These are phyloP conservation scores for Agriopis marginaria DNA, from an alignment of 2,888 invertebrate species.

Conservation along the genomic window DNA sequence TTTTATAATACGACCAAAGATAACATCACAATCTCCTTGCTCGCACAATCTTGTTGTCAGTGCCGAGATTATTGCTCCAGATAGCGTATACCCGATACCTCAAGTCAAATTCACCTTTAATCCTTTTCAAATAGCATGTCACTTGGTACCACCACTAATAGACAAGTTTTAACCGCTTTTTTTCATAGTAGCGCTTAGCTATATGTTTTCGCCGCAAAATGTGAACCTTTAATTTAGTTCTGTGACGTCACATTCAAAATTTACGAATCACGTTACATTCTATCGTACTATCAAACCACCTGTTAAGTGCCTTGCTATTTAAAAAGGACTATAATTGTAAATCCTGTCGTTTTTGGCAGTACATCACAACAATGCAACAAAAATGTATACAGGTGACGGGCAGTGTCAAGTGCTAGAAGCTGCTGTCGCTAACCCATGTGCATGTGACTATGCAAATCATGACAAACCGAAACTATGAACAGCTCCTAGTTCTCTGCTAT, in stretches of 20 bases:
- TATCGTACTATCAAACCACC: too few relatives aligned
- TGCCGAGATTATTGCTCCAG: neutral
- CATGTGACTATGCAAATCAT: neutral
- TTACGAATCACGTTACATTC: too few relatives aligned
- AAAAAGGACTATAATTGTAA: too few relatives aligned
- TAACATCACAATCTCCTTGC: neutral
- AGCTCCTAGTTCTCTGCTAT: neutral
- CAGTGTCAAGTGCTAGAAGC: neutral
- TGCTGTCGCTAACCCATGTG: neutral
- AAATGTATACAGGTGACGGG: neutral
- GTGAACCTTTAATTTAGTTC: too few relatives aligned
- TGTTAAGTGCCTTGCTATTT: too few relatives aligned
- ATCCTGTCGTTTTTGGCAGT: neutral
- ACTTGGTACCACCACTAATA: too few relatives aligned
- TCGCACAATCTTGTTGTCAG: neutral
- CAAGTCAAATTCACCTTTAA: neutral
- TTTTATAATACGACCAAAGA: conserved; percentile 3
- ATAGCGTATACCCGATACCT: neutral
- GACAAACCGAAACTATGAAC: neutral
- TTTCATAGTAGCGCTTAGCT: too few relatives aligned
- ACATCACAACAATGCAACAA: neutral
- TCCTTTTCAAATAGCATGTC: too few relatives aligned
- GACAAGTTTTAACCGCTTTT: too few relatives aligned
- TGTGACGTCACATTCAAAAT: too few relatives aligned
- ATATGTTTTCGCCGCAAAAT: too few relatives aligned